Evolutionary conservation across 1,140 invertebrate genomes (phyloP).

Genomic region (Drosophila setifemur): DNA sequence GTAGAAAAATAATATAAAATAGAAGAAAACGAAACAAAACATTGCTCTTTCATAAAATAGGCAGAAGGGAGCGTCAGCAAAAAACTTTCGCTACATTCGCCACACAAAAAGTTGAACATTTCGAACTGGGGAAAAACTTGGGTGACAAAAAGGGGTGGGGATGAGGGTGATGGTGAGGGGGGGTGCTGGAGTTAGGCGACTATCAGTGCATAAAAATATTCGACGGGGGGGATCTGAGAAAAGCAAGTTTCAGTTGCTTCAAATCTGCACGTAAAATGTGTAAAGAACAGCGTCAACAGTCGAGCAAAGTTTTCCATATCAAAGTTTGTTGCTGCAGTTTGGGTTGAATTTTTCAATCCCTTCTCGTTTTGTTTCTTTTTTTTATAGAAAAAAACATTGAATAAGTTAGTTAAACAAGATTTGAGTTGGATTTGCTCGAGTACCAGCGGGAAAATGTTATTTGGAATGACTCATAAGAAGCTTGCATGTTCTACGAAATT

Average conservation of each 20-base stretch:
- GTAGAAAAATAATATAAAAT: constrained; percentile 14
- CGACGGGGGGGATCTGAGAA: not conserved
- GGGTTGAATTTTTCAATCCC: not conserved
- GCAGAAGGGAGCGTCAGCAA: not conserved
- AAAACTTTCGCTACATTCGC: not conserved
- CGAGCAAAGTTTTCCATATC: constrained; percentile 14
- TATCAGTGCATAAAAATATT: constrained; percentile 19
- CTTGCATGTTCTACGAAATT: too few relatives aligned
- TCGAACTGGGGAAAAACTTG: not conserved
- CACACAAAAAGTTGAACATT: constrained; percentile 31
- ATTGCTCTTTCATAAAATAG: constrained; percentile 11
- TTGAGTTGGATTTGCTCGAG: constrained; percentile 2
- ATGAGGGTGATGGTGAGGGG: not conserved
- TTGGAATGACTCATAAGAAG: too few relatives aligned
- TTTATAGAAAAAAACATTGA: constrained; percentile 15
- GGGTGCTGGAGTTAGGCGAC: too few relatives aligned
- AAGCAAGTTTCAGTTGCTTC: not conserved
- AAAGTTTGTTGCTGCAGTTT: not conserved
- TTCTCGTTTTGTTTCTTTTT: not conserved
- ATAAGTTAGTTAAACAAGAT: constrained; percentile 28
- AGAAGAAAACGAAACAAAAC: constrained; percentile 1
- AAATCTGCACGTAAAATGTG: constrained; percentile 28
- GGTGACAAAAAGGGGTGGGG: not conserved
- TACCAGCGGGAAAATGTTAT: too few relatives aligned
- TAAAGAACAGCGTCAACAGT: constrained; percentile 19